Conservation (phyloP, 1,140 invertebrate species). For the Elymnias hypermnestra region DNA sequence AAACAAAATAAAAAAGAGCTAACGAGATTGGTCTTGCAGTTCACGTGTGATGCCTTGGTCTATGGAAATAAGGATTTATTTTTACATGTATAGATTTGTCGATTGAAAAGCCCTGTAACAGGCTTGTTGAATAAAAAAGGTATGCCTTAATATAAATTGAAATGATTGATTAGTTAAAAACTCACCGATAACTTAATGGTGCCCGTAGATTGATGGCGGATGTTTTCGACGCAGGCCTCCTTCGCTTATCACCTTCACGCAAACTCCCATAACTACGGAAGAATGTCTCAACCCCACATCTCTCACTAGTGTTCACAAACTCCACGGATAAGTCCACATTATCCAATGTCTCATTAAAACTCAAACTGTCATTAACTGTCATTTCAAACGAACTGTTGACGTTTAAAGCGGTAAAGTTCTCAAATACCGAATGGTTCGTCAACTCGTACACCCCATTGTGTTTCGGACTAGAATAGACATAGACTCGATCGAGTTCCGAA, state of each 20-base stretch:
- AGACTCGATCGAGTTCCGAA: conserved; percentile 52
- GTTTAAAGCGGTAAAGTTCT: conserved; percentile 33
- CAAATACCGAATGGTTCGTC: conserved; percentile 45
- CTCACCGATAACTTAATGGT: conserved; percentile 68
- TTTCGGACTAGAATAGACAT: conserved; percentile 61
- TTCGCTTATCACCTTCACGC: conserved; percentile 48
- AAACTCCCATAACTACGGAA: conserved; percentile 56
- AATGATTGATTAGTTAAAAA: neutral
- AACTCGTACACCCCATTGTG: conserved; percentile 62
- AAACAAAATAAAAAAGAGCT: too few species aligned
- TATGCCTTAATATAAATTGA: too few species aligned
- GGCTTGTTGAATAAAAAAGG: too few species aligned
- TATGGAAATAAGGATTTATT: too few species aligned
- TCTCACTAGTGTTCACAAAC: conserved; percentile 38
- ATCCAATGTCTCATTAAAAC: conserved; percentile 30
- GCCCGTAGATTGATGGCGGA: conserved; percentile 59
- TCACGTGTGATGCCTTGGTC: too few species aligned
- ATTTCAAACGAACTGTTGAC: conserved; percentile 26
- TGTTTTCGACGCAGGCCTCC: conserved; percentile 28
- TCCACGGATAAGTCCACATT: conserved; percentile 38
- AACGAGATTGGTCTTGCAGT: too few species aligned
- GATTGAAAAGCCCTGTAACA: too few species aligned
- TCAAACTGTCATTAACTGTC: conserved; percentile 23
- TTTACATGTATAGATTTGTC: too few species aligned
- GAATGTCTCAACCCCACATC: conserved; percentile 42